Evolutionary conservation across 2,888 invertebrate species (phyloP), one percentile per base, ranked within the genome.

Genomic region (Amphipyra berbera): DNA sequence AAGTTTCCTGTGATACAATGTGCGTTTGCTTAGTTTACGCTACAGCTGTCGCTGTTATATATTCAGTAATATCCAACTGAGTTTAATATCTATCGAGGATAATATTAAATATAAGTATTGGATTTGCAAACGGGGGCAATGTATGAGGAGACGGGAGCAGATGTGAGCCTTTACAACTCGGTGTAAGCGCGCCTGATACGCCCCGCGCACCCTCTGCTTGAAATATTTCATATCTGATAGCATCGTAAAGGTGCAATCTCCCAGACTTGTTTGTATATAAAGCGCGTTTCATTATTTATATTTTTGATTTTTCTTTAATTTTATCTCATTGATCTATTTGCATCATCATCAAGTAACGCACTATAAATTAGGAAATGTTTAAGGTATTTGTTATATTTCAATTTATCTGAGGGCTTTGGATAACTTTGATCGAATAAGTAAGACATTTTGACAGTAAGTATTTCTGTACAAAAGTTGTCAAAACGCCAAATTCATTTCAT

Each of bases 51-150:
- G 84, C 84, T 83, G 56, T 56, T 86, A 85, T 84, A 82, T 84
- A 84, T 88, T 83, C 85, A 76, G 78, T 79, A 85, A 87, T 85
- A 86, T 87, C 84, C 61, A 77, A 78, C 77, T 73, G 82, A 84
- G 81, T 90, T 89, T 89, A 90, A 91, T 91, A 91, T 91, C 87
- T 84, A 88, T 76, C 72, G 69, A 70, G 80, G 76, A 84, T 85
- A 83, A 82, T 88, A 87, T 86, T 84, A 78, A 82, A 85, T 85
- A 85, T 88, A 84, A 84, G 83, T 83, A 87, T 87, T 83, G 80
- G 85, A 84, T 82, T 80, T 62, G 77, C 81, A 78, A 83, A 75
- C 76, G 82, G 76, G 69, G 78, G 78, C 79, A 82, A 79, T 76
- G 79, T 79, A 77, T 76, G 76, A 69, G 53, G 68, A 76, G 73